Conservation (phyloP, 2,888 invertebrate genomes). For the Mantis religiosa region DNA sequence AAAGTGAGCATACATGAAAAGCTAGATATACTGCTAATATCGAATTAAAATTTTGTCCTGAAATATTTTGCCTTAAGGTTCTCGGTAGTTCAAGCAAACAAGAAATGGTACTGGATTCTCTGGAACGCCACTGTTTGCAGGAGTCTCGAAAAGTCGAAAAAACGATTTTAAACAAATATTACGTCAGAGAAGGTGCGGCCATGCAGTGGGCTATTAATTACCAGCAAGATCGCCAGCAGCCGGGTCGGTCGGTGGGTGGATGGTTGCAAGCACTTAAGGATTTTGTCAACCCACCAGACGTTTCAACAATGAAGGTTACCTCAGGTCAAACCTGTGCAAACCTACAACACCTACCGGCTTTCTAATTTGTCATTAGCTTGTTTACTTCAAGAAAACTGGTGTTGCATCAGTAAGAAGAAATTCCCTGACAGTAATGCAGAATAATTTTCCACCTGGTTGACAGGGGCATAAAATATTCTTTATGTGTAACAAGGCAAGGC, state of each 20-base stretch:
- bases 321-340: neutral
- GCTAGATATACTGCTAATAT: too few species aligned
- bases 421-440: too few species aligned
- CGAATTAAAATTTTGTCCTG: too few species aligned
- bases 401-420: neutral
- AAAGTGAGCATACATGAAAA: too few species aligned
- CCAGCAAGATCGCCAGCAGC: too few species aligned
- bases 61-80: too few species aligned
- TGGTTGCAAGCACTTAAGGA: neutral
- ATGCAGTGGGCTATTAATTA: neutral
- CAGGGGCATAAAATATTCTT: neutral
- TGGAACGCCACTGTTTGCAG: neutral
- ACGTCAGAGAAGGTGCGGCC: neutral
- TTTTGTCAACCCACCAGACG: neutral
- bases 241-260: neutral
- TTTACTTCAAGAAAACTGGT: neutral
- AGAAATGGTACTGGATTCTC: neutral
- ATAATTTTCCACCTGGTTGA: neutral
- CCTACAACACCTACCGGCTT: neutral
- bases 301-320: neutral
- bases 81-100: too few species aligned
- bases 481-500: neutral
- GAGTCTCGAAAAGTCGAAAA: neutral
- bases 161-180: neutral
- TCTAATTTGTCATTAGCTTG: neutral